phyloP scores from a whole-genome alignment of 1,140 invertebrate genomes.

The Paraescarpia echinospica region DNA sequence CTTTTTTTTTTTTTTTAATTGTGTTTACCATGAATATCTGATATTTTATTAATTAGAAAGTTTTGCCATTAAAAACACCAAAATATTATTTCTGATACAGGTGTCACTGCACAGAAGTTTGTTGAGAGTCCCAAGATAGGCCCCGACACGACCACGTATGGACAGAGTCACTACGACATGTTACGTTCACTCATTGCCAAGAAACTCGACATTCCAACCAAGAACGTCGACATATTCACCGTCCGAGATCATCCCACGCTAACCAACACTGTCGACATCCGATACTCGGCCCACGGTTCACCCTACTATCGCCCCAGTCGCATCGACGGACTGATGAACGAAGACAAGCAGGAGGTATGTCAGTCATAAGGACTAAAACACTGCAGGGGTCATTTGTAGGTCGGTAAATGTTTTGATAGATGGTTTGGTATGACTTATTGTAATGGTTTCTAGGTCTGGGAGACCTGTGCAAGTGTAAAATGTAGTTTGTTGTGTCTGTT shows the following conservation, averaged over 20 bases:
- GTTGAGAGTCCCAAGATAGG: conserved; percentile 59
- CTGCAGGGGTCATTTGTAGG: neutral
- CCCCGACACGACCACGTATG: conserved; percentile 69
- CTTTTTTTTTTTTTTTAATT: too few relatives aligned
- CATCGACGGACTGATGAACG: conserved; percentile 90
- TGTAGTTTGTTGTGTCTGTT: too few relatives aligned
- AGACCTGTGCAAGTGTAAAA: too few relatives aligned
- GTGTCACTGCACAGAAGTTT: conserved; percentile 95
- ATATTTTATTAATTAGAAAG: neutral
- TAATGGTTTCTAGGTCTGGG: too few relatives aligned
- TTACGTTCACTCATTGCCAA: conserved; percentile 84
- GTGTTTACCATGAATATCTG: neutral
- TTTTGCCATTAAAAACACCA: neutral
- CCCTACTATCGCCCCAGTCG: conserved; percentile 93
- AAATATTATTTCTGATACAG: conserved; percentile 52
- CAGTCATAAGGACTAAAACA: conserved; percentile 21
- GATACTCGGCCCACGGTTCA: conserved; percentile 92
- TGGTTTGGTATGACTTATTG: too few relatives aligned
- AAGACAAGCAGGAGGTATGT: conserved; percentile 81
- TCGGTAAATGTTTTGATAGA: too few relatives aligned
- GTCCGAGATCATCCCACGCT: conserved; percentile 67
- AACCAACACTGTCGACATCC: conserved; percentile 67
- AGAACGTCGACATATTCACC: conserved; percentile 94
- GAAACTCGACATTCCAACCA: conserved; percentile 75
- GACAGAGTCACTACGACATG: conserved; percentile 85